Base-by-base conservation (phyloP, 1,140 invertebrate genomes). In the Ceratina australensis region DNA sequence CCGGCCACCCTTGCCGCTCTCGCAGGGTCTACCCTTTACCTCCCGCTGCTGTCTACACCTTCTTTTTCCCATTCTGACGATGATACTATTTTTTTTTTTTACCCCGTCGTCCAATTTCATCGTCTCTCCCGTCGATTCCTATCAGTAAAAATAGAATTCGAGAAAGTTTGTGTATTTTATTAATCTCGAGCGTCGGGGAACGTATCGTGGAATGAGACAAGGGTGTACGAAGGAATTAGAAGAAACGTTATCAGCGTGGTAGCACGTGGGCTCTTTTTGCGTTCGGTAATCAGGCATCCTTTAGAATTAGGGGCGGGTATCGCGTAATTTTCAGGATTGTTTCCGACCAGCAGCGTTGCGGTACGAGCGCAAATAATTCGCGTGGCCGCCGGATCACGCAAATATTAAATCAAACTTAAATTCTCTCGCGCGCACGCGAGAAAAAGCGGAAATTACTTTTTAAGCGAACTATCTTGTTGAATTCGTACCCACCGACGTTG, bases 71-170 rank as follows among this genome's bases (percentile, higher is more conserved):
- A 33, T 49, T 69, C 56, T 33, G 3, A 22, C 64, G 24, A 59
- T 50, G 61, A 82, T 42, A 78, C 72, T 47, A 75, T 61, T 68
- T 72, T 75, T 3, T 56, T 64, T n/a, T n/a, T n/a, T n/a, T n/a
- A n/a, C n/a, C n/a, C 71, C 67, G 75, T 82, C 72, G 66, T 42
- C 5, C 33, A 76, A 75, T 56, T 72, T 78, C 68, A 73, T 71
- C 59, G 56, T 65, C 68, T 59, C n/a, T n/a, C n/a, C 66, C 65
- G 73, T 78, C 73, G 64, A 56, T 47, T 33, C 15, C 16, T 10
- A 22, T 1, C 54, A 5, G 33, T 42, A 10, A 2, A 7, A 42
- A 10, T 10, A 10, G 33, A 42, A 42, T 10, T 10, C 10, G 5
- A 10, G 33, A 10, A 42, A 42, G 3, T 42, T 10, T 0, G 33